Base-by-base conservation (phyloP, 2,113 vertebrate genomes). In the Dendropsophus ebraccatus region DNA sequence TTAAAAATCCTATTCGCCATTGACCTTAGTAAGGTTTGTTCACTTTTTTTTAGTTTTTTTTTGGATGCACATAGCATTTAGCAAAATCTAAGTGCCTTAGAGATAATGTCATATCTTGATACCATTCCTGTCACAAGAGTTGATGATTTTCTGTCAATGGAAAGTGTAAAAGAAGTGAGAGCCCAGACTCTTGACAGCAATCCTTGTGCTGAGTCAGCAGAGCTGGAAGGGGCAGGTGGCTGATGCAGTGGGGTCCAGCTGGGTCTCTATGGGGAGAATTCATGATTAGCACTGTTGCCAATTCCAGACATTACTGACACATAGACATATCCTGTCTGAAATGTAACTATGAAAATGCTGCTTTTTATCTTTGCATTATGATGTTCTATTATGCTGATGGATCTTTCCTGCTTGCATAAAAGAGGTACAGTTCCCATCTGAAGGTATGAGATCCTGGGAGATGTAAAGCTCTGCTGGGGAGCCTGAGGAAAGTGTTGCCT, bases 181-280 rank as follows among this genome's bases (percentile, higher is more conserved):
- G 21, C 17, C 0, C 17, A 80, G 1, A n/a, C 25, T 60, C 10
- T 8, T n/a, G 62, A 52, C 81, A 70, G 60, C 81, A 32, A 1
- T 56, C 67, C 52, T 72, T 16, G 81, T 84, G 82, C 70, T 37
- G 19, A 41, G 25, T 37, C 82, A 84, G 82, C 54, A 76, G 54
- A 5, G 54, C 30, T 11, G 5, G 25, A 10, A 6, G 70, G 32
- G 52, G 8, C 30, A 35, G 19, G 23, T 54, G 37, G 70, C 47
- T 13, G 25, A 14, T 47, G 82, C 50, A 35, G 32, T n/a, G 49
- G 54, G 62, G 41, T 23, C 50, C 82, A 83, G 49, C 50, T 83
- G 82, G 23, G 50, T 21, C 69, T 70, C 69, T 69, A 35, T 45
- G 28, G 81, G 69, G 30, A 47, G 52, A 47, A 25, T 37, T 60